Evolutionary conservation across 2,113 vertebrate species (phyloP).

Genomic region (Bubo scandiacus): DNA sequence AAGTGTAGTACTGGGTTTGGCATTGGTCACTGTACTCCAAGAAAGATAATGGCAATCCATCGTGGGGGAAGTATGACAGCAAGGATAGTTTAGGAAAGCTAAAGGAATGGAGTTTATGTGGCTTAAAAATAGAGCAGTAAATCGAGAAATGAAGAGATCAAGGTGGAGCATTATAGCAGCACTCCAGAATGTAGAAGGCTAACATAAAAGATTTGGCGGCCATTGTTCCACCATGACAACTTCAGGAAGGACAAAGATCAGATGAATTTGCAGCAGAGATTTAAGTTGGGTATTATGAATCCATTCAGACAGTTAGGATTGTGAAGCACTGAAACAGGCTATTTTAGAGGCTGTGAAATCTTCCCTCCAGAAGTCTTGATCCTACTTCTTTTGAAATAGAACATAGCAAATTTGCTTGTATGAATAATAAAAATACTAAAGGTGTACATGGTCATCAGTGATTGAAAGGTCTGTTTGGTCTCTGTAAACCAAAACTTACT

Average conservation of each 20-base stretch:
- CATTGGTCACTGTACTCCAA: background rate
- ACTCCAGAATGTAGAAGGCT: background rate
- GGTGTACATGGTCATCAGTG: background rate
- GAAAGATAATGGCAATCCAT: background rate
- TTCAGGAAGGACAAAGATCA: background rate
- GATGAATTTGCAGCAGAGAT: background rate
- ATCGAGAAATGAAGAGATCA: background rate
- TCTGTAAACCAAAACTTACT: background rate
- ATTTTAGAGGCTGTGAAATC: background rate
- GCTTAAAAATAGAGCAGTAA: background rate
- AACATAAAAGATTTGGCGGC: background rate
- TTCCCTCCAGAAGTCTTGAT: background rate
- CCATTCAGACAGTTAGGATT: background rate
- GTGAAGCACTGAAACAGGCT: background rate
- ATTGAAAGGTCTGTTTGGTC: background rate
- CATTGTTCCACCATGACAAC: background rate
- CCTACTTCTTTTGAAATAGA: background rate
- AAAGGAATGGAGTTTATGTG: background rate
- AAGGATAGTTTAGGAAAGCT: background rate
- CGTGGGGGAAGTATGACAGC: rapidly evolving
- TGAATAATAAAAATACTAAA: background rate
- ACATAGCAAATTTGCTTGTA: background rate
- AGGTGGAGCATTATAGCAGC: background rate
- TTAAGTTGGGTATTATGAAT: background rate
- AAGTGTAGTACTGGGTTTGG: background rate